Percentiles rank a stretch among this genome's conserved stretches.
phyloP scores from a whole-genome alignment of 2,888 invertebrate species.

The Drosophila ochracea region DNA sequence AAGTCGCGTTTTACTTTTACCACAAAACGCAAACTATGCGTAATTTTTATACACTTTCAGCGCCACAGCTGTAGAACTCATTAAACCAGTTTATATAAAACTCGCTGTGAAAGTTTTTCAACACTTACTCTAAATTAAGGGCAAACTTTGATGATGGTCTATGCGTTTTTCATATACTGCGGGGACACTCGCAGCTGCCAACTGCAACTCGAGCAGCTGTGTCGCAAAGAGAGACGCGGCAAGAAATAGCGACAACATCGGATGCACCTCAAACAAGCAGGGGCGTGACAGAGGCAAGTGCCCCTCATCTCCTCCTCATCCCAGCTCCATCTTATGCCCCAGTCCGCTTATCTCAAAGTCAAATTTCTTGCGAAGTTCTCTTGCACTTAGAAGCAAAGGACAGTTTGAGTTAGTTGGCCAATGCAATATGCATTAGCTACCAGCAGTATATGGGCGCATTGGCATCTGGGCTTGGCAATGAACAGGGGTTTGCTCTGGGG shows the following conservation, averaged over 20 bases:
- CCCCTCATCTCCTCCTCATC: slow-evolving; percentile 2
- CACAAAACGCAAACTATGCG: slow-evolving; percentile 54
- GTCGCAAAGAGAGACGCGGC: slow-evolving; percentile 8
- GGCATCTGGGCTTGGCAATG: slow-evolving; percentile 15
- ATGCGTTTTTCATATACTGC: slow-evolving; percentile 49
- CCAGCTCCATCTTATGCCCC: not conserved
- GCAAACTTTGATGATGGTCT: slow-evolving; percentile 68
- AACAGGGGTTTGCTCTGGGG: slow-evolving; percentile 1
- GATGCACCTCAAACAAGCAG: slow-evolving; percentile 66
- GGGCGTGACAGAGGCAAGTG: slow-evolving; percentile 9
- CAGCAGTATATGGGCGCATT: not conserved
- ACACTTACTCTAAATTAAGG: slow-evolving; percentile 77
- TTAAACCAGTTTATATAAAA: slow-evolving; percentile 77
- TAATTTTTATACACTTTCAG: slow-evolving; percentile 59
- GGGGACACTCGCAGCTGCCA: slow-evolving; percentile 40
- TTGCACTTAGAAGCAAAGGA: slow-evolving; percentile 18
- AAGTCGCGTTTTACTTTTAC: slow-evolving; percentile 19
- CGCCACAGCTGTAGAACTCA: slow-evolving; percentile 57
- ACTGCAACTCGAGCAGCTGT: slow-evolving; percentile 36
- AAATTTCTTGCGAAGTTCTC: slow-evolving; percentile 53
- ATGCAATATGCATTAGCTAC: slow-evolving; percentile 66
- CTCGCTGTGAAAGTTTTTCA: slow-evolving; percentile 59
- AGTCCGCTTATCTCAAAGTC: slow-evolving; percentile 60
- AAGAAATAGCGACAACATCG: slow-evolving; percentile 21
- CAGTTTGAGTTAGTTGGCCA: slow-evolving; percentile 53